A percentile compares a stretch with the other conserved stretches of the same genome.
phyloP scores from a whole-genome alignment of 35 echinoderm and acorn worm species.

The Anneissia japonica region DNA sequence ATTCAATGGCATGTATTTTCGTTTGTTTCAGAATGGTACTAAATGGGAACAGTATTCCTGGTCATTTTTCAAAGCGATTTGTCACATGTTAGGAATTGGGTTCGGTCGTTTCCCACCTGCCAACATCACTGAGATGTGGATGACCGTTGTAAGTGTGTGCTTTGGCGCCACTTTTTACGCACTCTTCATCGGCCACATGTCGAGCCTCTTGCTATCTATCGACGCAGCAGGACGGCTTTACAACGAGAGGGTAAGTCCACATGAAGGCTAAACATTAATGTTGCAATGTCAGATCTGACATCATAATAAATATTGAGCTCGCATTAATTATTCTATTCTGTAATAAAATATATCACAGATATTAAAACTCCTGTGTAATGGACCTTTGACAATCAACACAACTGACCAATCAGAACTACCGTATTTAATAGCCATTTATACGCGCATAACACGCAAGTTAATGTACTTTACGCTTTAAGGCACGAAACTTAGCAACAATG shows the following conservation, averaged over 20 bases:
- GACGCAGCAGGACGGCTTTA: constrained; percentile 86
- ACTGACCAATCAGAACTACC: too few species aligned
- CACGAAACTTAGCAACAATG: too few species aligned
- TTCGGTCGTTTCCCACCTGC: constrained; percentile 72
- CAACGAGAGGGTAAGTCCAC: constrained; percentile 76
- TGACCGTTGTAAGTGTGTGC: constrained; percentile 77
- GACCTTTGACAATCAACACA: too few species aligned
- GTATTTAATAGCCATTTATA: too few species aligned
- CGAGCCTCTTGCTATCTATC: constrained; percentile 64
- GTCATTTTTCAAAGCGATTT: constrained; percentile 96
- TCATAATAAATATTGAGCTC: too few species aligned
- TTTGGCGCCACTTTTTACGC: constrained; percentile 92
- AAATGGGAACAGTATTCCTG: constrained; percentile 96
- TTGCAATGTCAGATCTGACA: too few species aligned
- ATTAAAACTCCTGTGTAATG: too few species aligned
- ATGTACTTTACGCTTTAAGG: too few species aligned
- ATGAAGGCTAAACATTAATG: too few species aligned
- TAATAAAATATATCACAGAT: too few species aligned
- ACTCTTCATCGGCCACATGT: constrained; percentile 94
- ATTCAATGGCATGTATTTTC: background rate
- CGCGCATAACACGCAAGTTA: too few species aligned
- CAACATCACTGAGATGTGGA: constrained; percentile 89
- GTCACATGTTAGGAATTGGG: constrained; percentile 91
- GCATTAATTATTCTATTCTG: too few species aligned
- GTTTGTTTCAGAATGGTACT: constrained; percentile 44